phyloP scores from a whole-genome alignment of 2,797 vertebrate genomes.

The Tokudaia tokunoshimensis region DNA sequence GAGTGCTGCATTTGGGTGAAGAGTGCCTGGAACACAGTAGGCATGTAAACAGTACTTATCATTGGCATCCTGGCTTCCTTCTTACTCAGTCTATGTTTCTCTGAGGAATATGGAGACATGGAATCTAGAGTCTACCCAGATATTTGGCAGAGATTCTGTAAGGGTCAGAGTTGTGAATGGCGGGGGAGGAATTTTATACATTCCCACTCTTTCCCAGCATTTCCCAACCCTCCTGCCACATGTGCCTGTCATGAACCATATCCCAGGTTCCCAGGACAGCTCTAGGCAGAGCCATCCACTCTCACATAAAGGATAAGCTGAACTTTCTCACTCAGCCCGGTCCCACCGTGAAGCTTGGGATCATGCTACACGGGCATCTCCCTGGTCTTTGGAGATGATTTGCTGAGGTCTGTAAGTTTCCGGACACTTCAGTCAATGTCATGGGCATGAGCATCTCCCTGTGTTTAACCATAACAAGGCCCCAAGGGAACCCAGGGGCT shows the following conservation, averaged over 20 bases:
- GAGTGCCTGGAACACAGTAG: neutral
- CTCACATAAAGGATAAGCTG: neutral
- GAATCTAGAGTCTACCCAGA: neutral
- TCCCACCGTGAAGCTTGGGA: neutral
- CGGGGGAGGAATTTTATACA: neutral
- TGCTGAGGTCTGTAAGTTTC: neutral
- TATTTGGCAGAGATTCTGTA: neutral
- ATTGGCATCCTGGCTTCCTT: neutral
- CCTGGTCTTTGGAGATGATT: neutral
- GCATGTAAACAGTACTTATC: neutral
- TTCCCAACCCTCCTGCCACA: conserved; percentile 83
- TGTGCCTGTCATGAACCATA: conserved; percentile 81
- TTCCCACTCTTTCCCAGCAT: conserved; percentile 65
- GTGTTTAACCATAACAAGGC: neutral
- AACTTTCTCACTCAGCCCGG: neutral
- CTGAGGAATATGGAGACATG: neutral
- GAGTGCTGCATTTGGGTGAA: neutral
- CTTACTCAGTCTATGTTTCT: neutral
- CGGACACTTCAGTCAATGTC: neutral
- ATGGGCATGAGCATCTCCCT: neutral
- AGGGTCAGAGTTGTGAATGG: neutral
- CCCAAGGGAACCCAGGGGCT: neutral
- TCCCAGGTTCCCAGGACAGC: neutral
- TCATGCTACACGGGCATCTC: neutral
- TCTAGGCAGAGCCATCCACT: conserved; percentile 44